Evolutionary conservation across 2,797 vertebrate species (phyloP), one percentile per base, ranked within the genome.

Genomic region (Acrocephalus scirpaceus): DNA sequence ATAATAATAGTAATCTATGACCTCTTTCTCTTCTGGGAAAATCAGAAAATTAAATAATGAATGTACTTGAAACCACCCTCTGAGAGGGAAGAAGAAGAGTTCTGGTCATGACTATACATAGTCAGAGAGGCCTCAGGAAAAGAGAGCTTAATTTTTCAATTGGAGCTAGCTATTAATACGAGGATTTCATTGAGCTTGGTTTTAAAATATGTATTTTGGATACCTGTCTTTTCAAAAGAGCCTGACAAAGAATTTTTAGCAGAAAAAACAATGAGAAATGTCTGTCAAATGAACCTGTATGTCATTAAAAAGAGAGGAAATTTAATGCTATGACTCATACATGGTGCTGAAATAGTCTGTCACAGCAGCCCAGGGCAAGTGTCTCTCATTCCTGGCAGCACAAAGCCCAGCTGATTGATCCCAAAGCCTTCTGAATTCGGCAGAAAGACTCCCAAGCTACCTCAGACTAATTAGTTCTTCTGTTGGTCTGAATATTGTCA

Each of bases 401-500:
- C 48, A 91, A 87, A 92, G 13, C 67, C 26, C 74, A 71, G 19
- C 7, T 94, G 84, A 92, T 73, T 92, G 89, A 80, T 92, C 79
- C 85, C 72, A 67, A 85, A 47, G 27, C 61, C 17, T 86, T 83
- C 91, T 71, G 72, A 71, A 92, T 90, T 80, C 85, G 88, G 25
- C 61, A 94, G 89, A 92, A 85, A 69, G 10, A 3, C 42, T 89
- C 58, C 78, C 72, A 67, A 36, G 54, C 51, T 87, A 44, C 54
- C 89, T 86, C 36, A 54, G 47, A 80, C 81, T 94, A 93, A 96
- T 94, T 92, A 96, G 75, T 34, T 77, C 40, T 80, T 95, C 81
- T 88, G 30, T 67, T 50, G n/a, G 19, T 34, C 60, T 89, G 50
- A 76, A 58, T 69, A 60, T 8, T 75, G 61, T 54, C 87, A 91